Percentiles rank a stretch among this genome's conserved stretches.
Conservation (phyloP, 64 coral and sea anemone species). For the Porites australiensis region DNA sequence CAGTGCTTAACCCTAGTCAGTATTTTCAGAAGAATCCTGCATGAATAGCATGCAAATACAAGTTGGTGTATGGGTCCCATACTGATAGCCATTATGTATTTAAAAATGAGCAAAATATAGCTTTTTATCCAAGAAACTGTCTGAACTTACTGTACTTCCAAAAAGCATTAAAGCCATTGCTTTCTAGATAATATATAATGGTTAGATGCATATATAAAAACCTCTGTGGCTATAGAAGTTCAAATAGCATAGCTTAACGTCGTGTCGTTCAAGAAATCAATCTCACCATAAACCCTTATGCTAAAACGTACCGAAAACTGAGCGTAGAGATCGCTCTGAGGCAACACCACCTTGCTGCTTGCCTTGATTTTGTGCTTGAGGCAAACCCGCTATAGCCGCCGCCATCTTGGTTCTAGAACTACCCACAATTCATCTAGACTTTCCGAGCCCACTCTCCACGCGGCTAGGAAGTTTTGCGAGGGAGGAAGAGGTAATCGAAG, state of each 20-base stretch:
- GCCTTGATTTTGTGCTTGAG: slow-evolving; percentile 69
- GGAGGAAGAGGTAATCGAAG: neutral
- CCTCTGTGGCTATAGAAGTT: too few species aligned
- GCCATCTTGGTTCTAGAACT: slow-evolving; percentile 78
- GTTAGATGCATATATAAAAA: too few species aligned
- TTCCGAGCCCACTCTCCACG: slow-evolving; percentile 7
- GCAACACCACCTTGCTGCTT: slow-evolving; percentile 56
- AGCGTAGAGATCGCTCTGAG: slow-evolving; percentile 89
- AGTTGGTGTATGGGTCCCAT: too few species aligned
- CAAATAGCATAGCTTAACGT: neutral
- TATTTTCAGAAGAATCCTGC: too few species aligned
- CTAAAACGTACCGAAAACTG: slow-evolving; percentile 92
- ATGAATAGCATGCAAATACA: too few species aligned
- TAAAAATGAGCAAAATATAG: too few species aligned
- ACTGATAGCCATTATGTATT: too few species aligned
- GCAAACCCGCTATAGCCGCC: slow-evolving; percentile 74
- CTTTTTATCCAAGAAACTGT: too few species aligned
- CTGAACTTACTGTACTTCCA: too few species aligned
- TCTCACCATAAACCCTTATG: neutral
- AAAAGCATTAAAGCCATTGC: too few species aligned
- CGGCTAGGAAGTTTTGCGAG: neutral
- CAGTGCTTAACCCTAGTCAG: too few species aligned
- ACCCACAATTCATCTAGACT: slow-evolving; percentile 35
- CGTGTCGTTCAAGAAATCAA: neutral
- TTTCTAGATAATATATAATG: too few species aligned